phyloP scores from a whole-genome alignment of 2,888 invertebrate species.

The Pilophorus perplexus region DNA sequence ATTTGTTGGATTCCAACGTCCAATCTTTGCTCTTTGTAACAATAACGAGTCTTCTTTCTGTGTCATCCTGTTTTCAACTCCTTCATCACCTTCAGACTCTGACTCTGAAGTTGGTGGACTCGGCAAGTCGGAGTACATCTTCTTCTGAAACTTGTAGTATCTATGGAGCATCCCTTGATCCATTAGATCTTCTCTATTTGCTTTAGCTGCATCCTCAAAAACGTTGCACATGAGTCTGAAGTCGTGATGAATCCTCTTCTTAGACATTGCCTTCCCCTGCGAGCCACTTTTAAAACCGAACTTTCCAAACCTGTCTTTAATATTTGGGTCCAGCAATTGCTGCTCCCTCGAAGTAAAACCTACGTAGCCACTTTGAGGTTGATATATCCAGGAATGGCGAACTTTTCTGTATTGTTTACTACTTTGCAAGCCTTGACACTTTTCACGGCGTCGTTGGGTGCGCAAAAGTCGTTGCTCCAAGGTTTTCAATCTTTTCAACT shows the following conservation, averaged over 20 bases:
- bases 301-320: neutral
- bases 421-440: neutral
- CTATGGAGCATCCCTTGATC: neutral
- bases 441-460: neutral
- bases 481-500: neutral
- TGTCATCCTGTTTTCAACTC: too few species aligned
- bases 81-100: too few species aligned
- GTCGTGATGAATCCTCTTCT: conserved; percentile 1
- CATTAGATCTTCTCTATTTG: neutral
- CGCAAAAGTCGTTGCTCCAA: too few species aligned
- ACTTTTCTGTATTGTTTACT: neutral
- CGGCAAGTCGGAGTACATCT: too few species aligned
- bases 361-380: neutral
- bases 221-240: neutral
- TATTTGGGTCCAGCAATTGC: neutral
- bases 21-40: too few species aligned
- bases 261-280: too few species aligned
- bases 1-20: too few species aligned
- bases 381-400: neutral
- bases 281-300: neutral
- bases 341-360: neutral
- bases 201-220: neutral
- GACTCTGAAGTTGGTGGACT: too few species aligned
- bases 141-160: neutral
- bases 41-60: too few species aligned